Percentiles rank a stretch among this genome's conserved stretches.
These are phyloP conservation scores for Aspidiotus rigidus DNA, from an alignment of 2,888 invertebrate genomes.

Conservation along the genomic window DNA sequence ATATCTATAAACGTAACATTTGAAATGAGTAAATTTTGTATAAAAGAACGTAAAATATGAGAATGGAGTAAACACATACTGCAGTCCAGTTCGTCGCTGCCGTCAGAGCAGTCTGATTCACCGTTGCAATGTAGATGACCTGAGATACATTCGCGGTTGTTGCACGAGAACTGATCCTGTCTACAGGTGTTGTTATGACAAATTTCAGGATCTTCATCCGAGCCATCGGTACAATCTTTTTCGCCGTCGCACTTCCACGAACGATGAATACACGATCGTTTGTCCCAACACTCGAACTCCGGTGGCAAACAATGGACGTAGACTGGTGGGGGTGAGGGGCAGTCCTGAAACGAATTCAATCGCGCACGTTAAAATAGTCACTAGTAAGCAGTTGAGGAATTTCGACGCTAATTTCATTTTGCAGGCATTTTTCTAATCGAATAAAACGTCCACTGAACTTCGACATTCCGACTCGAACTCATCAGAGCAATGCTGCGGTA, in stretches of 20 bases:
- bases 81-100: slow-evolving; percentile 77
- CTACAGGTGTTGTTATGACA: slow-evolving; percentile 65
- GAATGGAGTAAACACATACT: slow-evolving; percentile 45
- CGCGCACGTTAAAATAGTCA: neutral
- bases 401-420: no score
- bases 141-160: slow-evolving; percentile 63
- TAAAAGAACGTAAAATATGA: neutral
- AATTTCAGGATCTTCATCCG: slow-evolving; percentile 57
- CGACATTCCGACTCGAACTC: no score
- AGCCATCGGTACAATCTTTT: slow-evolving; percentile 68
- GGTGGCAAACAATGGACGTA: slow-evolving; percentile 40
- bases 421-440: no score
- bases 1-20: slow-evolving; percentile 43
- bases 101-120: slow-evolving; percentile 68
- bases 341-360: slow-evolving; percentile 47
- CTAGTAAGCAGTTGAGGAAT: no score
- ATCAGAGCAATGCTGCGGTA: no score
- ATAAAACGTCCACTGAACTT: no score
- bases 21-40: neutral
- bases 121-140: slow-evolving; percentile 76
- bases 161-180: slow-evolving; percentile 78
- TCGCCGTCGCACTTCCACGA: slow-evolving; percentile 80
- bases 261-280: slow-evolving; percentile 67
- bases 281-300: slow-evolving; percentile 72
- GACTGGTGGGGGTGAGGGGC: slow-evolving; percentile 42